A percentile compares a stretch with the other conserved stretches of the same genome.
phyloP scores from a whole-genome alignment of 1,140 invertebrate species.

The Odontomachus brunneus region DNA sequence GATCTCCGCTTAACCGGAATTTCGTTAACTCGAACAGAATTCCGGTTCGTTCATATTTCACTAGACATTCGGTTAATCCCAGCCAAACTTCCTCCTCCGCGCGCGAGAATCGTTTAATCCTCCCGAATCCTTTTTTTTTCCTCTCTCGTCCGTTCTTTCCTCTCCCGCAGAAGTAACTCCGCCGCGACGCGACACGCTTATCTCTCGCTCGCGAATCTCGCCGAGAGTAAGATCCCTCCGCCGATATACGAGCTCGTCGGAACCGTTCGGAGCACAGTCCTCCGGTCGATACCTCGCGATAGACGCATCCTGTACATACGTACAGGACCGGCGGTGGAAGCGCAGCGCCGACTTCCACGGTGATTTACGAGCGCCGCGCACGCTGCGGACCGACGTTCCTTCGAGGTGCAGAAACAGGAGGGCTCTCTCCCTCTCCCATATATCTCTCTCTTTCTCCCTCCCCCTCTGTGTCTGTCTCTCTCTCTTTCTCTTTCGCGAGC shows the following conservation, averaged over 20 bases:
- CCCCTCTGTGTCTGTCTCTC: too few species aligned
- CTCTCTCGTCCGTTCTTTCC: too few species aligned
- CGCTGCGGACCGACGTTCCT: constrained; percentile 44
- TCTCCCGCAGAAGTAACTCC: too few species aligned
- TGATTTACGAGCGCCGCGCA: constrained; percentile 70
- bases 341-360: constrained; percentile 59
- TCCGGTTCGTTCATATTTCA: too few species aligned
- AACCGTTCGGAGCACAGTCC: constrained; percentile 9
- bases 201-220: neutral
- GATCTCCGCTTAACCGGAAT: too few species aligned
- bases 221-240: constrained; percentile 13
- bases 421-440: neutral
- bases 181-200: neutral
- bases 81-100: too few species aligned
- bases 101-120: too few species aligned
- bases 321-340: constrained; percentile 50
- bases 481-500: too few species aligned
- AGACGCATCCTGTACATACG: constrained; percentile 36
- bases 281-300: constrained; percentile 36
- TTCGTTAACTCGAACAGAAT: too few species aligned
- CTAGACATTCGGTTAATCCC: too few species aligned
- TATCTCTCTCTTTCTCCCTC: too few species aligned
- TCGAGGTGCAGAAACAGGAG: constrained; percentile 62
- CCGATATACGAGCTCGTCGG: constrained; percentile 40
- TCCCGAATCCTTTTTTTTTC: too few species aligned